Conservation (phyloP, 2,797 vertebrate genomes). For the Eutrigla gurnardus region DNA sequence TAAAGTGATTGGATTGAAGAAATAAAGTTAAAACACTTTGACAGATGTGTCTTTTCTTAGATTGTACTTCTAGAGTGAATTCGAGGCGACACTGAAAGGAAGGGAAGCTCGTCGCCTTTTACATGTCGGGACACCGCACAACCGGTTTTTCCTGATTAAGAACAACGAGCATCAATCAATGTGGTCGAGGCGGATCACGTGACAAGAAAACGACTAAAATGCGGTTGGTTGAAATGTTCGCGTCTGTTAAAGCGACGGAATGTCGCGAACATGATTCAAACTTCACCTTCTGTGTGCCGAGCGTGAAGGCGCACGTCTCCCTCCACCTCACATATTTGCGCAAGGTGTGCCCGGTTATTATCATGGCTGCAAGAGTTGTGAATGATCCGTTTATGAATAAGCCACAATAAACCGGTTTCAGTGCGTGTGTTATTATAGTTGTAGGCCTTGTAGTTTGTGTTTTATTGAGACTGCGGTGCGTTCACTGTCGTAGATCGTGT, state of each 20-base stretch:
- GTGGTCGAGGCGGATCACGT: not conserved
- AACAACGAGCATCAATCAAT: not conserved
- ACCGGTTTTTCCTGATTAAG: conserved; percentile 47
- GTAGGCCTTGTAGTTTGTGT: no score
- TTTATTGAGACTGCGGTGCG: not conserved
- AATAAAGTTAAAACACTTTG: not conserved
- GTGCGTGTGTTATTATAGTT: not conserved
- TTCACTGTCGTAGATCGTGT: conserved; percentile 83
- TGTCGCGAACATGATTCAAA: not conserved
- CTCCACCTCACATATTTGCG: not conserved
- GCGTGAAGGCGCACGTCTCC: conserved; percentile 27
- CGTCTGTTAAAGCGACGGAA: not conserved
- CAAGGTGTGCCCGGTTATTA: conserved; percentile 48
- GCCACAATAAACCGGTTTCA: not conserved
- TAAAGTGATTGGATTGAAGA: not conserved
- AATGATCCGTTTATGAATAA: no score
- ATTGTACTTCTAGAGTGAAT: not conserved
- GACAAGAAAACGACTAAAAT: not conserved
- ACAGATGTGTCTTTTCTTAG: not conserved
- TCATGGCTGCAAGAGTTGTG: not conserved
- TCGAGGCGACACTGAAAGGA: no score
- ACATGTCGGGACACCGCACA: not conserved
- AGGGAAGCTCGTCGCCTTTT: not conserved
- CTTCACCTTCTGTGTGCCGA: not conserved
- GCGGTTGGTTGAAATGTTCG: not conserved